Evolutionary conservation across 2,888 invertebrate genomes (phyloP), one percentile per base, ranked within the genome.

Genomic region (Chouioia cunea): DNA sequence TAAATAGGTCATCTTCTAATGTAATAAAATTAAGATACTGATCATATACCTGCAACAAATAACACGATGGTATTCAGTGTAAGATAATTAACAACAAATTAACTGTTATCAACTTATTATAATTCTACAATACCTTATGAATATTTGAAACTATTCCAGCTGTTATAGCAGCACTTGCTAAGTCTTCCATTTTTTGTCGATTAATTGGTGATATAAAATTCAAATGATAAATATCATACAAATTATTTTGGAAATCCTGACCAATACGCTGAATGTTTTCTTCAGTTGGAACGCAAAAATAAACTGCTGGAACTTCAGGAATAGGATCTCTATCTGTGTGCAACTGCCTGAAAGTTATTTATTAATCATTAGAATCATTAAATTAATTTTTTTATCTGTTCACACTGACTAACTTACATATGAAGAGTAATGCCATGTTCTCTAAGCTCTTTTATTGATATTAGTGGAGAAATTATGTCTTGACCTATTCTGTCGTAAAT

Each of bases 21-120:
- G 96, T 94, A 78, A 99, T 97, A 81, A 99, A 99, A 87, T 99
- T 99, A 65, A 99, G 89, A 89, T 99, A 99, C 86, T 99, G 99
- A 86, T 99, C 99, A 87, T 92, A 98, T 15, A 99, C 90, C 91
- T 91, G 78, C 22, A 87, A 79, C 53, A 66, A 59, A 47, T 22
- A 18, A 27, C 52, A 59, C 36, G 68, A 59, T 18, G 48, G 15
- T 23, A 27, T 27, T 27, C 12, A 36, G 10, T 36, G 36, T 6
- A 53, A 47, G 15, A 54, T n/a, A 59, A 52, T 65, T 20, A 44
- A 23, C 59, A n/a, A 15, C 12, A 14, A 63, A 65, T 59, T 56
- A 23, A 48, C 15, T 48, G 46, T 47, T 14, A 43, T 23, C 54
- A 23, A 56, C 1, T 43, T n/a, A 43, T 44, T 20, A 16, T 52